These are phyloP conservation scores for Tribolium madens DNA, from an alignment of 1,140 invertebrate species.

Conservation along the genomic window DNA sequence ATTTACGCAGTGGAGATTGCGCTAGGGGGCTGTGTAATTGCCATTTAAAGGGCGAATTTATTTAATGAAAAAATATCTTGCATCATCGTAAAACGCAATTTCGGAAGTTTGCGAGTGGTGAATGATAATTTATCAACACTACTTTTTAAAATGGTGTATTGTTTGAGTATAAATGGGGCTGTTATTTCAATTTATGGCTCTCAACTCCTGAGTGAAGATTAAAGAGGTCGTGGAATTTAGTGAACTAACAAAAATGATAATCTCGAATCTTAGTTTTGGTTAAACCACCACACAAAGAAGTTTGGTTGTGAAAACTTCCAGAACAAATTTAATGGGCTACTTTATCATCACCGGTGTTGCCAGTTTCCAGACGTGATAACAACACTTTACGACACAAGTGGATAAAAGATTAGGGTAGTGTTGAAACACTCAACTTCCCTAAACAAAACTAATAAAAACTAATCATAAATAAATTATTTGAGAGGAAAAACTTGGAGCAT, in stretches of 20 bases:
- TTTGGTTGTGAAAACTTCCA: neutral
- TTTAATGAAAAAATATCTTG: neutral
- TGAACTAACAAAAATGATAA: neutral
- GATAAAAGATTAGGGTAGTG: neutral
- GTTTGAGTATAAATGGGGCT: neutral
- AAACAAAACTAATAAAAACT: neutral
- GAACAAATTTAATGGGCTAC: neutral
- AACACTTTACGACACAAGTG: neutral
- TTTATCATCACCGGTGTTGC: too few relatives aligned
- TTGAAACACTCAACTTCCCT: neutral
- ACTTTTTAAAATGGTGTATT: neutral
- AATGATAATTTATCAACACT: neutral
- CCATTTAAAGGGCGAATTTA: neutral
- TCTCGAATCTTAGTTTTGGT: neutral
- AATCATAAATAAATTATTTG: too few relatives aligned
- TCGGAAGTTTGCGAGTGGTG: neutral
- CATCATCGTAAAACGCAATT: neutral
- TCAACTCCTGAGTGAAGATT: neutral
- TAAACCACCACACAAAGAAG: neutral
- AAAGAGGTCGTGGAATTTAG: neutral
- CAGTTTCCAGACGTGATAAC: neutral
- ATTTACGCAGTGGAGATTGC: constrained; percentile 33
- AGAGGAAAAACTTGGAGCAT: too few relatives aligned
- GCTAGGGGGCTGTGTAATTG: constrained; percentile 17
- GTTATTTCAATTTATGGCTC: neutral